Base-by-base conservation (phyloP, 2,113 vertebrate genomes). In the Toxotes chatareus region DNA sequence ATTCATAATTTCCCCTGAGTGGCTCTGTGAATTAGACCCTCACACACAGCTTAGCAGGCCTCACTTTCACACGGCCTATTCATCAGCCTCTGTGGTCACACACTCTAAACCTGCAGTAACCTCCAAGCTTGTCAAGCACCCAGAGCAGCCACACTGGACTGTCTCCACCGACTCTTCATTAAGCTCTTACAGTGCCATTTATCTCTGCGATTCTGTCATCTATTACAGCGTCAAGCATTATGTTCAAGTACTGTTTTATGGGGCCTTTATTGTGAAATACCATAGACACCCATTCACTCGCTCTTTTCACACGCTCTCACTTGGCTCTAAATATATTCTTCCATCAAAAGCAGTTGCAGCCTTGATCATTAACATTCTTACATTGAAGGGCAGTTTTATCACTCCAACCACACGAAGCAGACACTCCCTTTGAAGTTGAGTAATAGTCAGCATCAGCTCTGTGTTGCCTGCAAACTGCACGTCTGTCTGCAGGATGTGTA, bases 341-440 rank as follows among this genome's bases (percentile, higher is more conserved):
- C 77, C 76, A 85, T 73, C 86, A 86, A 83, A 89, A 87, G 82
- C 65, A 80, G 71, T 12, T 27, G 31, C 79, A 79, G 84, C 67
- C 19, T 78, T 76, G 80, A 90, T 93, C 87, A 90, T 92, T 93
- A 93, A 94, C 92, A 94, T 94, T 94, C 91, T 93, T 90, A 86
- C 79, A 86, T 17, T 81, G 89, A 87, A 81, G 87, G 70, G 84
- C 76, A 90, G 84, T 91, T 89, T 93, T 90, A 94, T 91, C 90
- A 72, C 86, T 76, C 82, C 65, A 61, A 76, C 82, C 70, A 78
- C 87, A 90, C 62, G 42, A 84, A 83, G 84, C 74, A 74, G 69
- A 53, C 21, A 51, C 83, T 75, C 49, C 59, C 90, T 94, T 93
- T 94, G 93, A 92, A 88, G 88, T 44, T 11, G 55, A 76, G 65